phyloP scores from a whole-genome alignment of 2,113 vertebrate genomes.

The Strigops habroptila region DNA sequence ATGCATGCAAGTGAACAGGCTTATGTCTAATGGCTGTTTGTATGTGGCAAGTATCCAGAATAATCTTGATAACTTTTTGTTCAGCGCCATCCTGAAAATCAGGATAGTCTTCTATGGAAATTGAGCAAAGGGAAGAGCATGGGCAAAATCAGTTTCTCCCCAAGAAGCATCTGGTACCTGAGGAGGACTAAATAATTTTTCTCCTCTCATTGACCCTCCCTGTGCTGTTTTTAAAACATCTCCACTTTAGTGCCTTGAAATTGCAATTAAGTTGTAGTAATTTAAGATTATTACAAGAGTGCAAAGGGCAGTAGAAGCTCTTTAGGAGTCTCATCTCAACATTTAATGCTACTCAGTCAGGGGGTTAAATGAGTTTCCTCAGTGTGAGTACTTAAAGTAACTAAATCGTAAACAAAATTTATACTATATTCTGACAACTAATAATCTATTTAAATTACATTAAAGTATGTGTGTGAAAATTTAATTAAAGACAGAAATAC shows the following conservation, averaged over 20 bases:
- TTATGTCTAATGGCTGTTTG: conserved; percentile 58
- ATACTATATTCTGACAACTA: conserved; percentile 78
- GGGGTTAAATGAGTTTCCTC: conserved; percentile 78
- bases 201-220: not conserved
- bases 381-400: conserved; percentile 76
- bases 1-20: conserved; percentile 34
- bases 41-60: conserved; percentile 21
- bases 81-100: not conserved
- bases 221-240: conserved; percentile 36
- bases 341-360: conserved; percentile 66
- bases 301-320: conserved; percentile 67
- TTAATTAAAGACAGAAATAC: conserved; percentile 78
- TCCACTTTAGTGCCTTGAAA: conserved; percentile 66
- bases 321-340: conserved; percentile 69
- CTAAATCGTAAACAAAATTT: conserved; percentile 84
- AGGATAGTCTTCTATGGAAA: conserved; percentile 5
- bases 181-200: conserved; percentile 52
- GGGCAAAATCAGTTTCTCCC: not conserved
- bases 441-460: conserved; percentile 83
- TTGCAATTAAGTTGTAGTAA: conserved; percentile 71
- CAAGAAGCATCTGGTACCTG: not conserved
- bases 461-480: conserved; percentile 78
- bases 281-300: conserved; percentile 70
- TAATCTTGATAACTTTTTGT: conserved; percentile 34
- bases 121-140: not conserved